These are phyloP conservation scores for Plusia festucae DNA, from an alignment of 2,888 invertebrate genomes.

Conservation along the genomic window DNA sequence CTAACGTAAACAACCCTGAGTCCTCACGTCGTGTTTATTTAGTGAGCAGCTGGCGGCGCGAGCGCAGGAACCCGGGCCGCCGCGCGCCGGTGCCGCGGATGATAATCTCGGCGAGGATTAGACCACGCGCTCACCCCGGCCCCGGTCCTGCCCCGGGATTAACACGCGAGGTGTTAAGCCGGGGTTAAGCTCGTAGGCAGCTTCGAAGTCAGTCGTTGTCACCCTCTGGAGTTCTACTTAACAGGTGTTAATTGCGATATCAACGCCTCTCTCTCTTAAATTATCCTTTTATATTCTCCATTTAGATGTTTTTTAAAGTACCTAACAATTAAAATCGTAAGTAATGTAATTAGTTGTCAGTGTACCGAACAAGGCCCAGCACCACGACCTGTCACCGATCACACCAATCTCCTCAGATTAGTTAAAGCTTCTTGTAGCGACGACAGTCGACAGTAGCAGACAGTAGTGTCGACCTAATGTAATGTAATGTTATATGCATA, in stretches of 20 bases:
- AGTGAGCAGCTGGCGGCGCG: constrained; percentile 35
- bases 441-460: too few species aligned
- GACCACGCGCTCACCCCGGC: constrained; percentile 13
- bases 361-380: too few species aligned
- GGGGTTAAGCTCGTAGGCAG: constrained; percentile 29
- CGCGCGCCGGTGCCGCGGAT: neutral
- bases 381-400: too few species aligned
- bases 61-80: neutral
- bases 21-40: constrained; percentile 39
- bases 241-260: constrained; percentile 9
- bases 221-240: constrained; percentile 6
- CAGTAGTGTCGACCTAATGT: too few species aligned
- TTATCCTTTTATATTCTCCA: neutral
- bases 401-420: too few species aligned
- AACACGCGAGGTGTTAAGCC: constrained; percentile 48
- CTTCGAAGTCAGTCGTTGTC: neutral
- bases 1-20: constrained; percentile 50
- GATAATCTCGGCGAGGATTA: constrained; percentile 37
- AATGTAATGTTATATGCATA: too few species aligned
- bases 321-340: too few species aligned
- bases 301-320: too few species aligned
- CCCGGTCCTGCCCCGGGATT: constrained; percentile 25
- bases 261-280: constrained; percentile 5
- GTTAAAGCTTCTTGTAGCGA: too few species aligned
- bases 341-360: too few species aligned